A percentile compares a stretch with the other conserved stretches of the same genome.
These are phyloP conservation scores for Melanitta fusca DNA, from an alignment of 2,797 vertebrate genomes.

Conservation along the genomic window DNA sequence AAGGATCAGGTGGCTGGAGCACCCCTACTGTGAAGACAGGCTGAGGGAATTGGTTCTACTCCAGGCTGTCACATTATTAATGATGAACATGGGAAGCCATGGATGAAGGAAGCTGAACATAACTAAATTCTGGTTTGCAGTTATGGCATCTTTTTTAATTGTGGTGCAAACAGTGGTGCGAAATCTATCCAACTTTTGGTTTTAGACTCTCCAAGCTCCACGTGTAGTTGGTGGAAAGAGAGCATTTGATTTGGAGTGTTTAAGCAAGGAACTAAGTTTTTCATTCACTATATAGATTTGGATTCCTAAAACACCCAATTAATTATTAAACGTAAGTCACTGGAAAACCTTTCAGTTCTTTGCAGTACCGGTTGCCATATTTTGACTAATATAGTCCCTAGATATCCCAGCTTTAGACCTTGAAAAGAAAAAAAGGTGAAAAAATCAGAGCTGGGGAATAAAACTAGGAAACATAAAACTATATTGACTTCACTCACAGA, in stretches of 20 bases:
- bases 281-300: background rate
- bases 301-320: background rate
- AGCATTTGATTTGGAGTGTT: background rate
- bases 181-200: too few species aligned
- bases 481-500: background rate
- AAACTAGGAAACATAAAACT: background rate
- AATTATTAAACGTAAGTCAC: too few species aligned
- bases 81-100: background rate
- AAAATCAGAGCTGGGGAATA: background rate
- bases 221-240: background rate
- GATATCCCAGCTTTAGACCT: background rate
- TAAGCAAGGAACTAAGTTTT: background rate
- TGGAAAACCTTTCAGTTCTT: background rate
- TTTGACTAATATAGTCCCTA: background rate
- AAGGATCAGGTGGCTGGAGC: too few species aligned
- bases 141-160: background rate
- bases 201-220: background rate
- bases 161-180: too few species aligned
- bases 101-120: background rate
- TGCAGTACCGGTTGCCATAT: background rate
- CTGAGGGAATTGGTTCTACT: background rate
- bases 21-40: too few species aligned
- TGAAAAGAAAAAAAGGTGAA: too few species aligned
- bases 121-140: background rate
- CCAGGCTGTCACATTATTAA: rapidly evolving